Conservation (phyloP, 2,888 invertebrate genomes). For the Stenichneumon culpator region DNA sequence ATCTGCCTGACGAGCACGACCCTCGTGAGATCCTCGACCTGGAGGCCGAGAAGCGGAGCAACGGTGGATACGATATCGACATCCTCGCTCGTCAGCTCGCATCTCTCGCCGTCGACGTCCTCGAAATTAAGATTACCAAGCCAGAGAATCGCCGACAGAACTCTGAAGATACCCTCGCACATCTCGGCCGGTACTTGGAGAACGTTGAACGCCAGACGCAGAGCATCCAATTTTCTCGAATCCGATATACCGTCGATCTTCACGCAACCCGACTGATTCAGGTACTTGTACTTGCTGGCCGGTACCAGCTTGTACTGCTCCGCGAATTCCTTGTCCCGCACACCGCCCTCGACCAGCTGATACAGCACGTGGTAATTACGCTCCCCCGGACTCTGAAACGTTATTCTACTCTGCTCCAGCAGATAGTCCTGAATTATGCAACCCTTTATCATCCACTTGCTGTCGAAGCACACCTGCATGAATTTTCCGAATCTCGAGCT, state of each 20-base stretch:
- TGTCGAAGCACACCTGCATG: conserved; percentile 97
- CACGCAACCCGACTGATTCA: conserved; percentile 92
- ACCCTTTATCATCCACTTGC: conserved; percentile 95
- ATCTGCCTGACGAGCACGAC: conserved; percentile 93
- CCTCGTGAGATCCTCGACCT: conserved; percentile 91
- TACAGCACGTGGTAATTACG: conserved; percentile 97
- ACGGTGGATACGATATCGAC: conserved; percentile 91
- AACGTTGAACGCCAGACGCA: conserved; percentile 95
- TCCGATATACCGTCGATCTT: conserved; percentile 89
- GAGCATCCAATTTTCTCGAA: conserved; percentile 91
- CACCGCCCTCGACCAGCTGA: conserved; percentile 95
- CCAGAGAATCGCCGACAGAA: conserved; percentile 95
- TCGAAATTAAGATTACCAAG: conserved; percentile 94
- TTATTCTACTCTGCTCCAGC: conserved; percentile 95
- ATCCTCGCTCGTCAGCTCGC: conserved; percentile 90
- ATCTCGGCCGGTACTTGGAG: conserved; percentile 94
- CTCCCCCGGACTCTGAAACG: conserved; percentile 95
- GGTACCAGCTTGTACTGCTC: conserved; percentile 91
- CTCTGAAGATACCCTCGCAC: conserved; percentile 96
- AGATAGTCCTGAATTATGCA: conserved; percentile 97
- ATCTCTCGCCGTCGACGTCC: conserved; percentile 95
- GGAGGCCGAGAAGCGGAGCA: conserved; percentile 91
- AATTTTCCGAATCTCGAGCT: conserved; percentile 98
- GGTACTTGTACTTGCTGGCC: conserved; percentile 92
- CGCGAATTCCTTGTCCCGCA: conserved; percentile 92